phyloP scores from a whole-genome alignment of 2,797 vertebrate species.

The Bryconaethiops microstoma region DNA sequence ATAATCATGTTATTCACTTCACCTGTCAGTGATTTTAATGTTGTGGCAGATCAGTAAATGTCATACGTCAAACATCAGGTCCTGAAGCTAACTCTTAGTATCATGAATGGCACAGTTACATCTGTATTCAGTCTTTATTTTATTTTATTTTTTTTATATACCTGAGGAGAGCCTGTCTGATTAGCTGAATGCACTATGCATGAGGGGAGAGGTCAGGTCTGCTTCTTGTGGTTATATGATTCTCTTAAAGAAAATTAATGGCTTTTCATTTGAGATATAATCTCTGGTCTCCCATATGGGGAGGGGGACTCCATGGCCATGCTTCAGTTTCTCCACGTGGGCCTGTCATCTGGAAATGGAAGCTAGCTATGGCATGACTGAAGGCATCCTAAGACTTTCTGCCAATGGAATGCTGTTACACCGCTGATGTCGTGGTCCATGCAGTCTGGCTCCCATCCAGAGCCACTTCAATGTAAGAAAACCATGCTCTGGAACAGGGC shows the following conservation, averaged over 20 bases:
- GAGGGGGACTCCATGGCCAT: not conserved
- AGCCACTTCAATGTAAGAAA: constrained; percentile 14
- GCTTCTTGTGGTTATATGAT: not conserved
- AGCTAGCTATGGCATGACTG: not conserved
- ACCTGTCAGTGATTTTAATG: too few relatives aligned
- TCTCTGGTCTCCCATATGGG: too few relatives aligned
- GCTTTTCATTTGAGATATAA: constrained; percentile 11
- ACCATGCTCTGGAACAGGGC: not conserved
- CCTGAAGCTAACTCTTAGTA: not conserved
- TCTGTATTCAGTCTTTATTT: not conserved
- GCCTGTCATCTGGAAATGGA: not conserved
- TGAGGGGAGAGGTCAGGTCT: not conserved
- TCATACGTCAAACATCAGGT: not conserved
- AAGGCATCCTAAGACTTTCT: constrained; percentile 14
- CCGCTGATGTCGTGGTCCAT: not conserved
- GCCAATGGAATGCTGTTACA: not conserved
- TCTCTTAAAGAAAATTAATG: not conserved
- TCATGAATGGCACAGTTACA: not conserved
- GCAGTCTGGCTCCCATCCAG: not conserved
- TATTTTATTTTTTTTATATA: too few relatives aligned
- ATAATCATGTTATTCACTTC: too few relatives aligned
- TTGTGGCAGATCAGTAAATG: not conserved
- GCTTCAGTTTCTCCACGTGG: not conserved
- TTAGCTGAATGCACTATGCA: too few relatives aligned
- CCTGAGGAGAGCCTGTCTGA: too few relatives aligned